phyloP scores from a whole-genome alignment of 2,888 invertebrate genomes.

The Cheilosia pagana region DNA sequence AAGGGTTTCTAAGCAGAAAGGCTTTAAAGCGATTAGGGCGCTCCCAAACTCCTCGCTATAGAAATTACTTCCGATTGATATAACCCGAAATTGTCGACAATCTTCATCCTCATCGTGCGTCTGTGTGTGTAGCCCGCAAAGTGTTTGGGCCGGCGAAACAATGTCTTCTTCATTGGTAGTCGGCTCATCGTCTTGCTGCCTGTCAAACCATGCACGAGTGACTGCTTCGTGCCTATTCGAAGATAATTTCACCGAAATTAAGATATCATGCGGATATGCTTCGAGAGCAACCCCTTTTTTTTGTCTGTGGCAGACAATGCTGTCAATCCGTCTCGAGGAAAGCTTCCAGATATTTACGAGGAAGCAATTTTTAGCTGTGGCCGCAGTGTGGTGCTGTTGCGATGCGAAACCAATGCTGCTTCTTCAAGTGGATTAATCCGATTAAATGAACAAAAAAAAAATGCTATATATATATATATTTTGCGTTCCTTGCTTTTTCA shows the following conservation, averaged over 20 bases:
- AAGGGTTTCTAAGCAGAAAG: constrained; percentile 25
- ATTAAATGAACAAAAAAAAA: constrained; percentile 29
- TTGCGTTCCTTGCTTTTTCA: constrained; percentile 5
- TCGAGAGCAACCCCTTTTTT: constrained; percentile 11
- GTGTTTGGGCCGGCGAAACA: constrained; percentile 2
- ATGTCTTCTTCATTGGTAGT: constrained; percentile 29
- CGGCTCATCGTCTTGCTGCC: neutral
- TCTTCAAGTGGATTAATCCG: constrained; percentile 52
- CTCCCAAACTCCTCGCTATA: neutral
- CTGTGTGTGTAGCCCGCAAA: constrained; percentile 8
- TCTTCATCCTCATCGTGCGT: neutral
- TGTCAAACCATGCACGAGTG: constrained; percentile 47
- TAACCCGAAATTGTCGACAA: neutral
- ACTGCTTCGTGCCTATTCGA: constrained; percentile 39
- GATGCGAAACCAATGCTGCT: constrained; percentile 1
- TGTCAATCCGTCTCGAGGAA: constrained; percentile 50
- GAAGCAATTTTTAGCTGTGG: neutral
- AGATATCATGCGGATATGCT: constrained; percentile 31
- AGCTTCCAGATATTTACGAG: constrained; percentile 14
- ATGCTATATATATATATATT: too few relatives aligned
- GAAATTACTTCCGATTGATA: constrained; percentile 33
- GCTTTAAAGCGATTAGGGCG: constrained; percentile 19
- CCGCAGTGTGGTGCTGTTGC: neutral
- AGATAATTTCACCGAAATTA: constrained; percentile 61
- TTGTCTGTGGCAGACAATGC: constrained; percentile 13